phyloP scores from a whole-genome alignment of 2,888 invertebrate species.

The Xanthorhoe designata region DNA sequence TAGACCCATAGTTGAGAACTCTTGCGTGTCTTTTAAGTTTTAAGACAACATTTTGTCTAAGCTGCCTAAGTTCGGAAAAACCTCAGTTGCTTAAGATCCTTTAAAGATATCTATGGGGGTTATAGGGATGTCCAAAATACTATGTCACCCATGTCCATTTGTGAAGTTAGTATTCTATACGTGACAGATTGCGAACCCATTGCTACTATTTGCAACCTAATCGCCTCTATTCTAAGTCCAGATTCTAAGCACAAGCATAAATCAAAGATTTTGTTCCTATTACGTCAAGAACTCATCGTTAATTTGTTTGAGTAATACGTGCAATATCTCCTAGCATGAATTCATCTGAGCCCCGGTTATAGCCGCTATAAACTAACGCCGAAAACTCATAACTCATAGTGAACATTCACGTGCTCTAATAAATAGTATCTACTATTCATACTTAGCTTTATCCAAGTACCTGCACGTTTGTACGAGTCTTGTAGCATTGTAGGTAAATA shows the following conservation, averaged over 20 bases:
- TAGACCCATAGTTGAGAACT: no score
- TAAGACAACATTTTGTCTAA: no score
- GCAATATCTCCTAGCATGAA: conserved; percentile 52
- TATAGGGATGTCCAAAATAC: no score
- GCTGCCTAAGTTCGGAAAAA: no score
- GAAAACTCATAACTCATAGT: conserved; percentile 70
- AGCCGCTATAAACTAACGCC: conserved; percentile 64
- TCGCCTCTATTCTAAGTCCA: not conserved
- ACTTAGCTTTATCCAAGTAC: conserved; percentile 44
- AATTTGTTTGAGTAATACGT: conserved; percentile 18
- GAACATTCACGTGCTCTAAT: conserved; percentile 61
- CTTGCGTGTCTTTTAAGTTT: no score
- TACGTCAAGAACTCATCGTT: conserved; percentile 12
- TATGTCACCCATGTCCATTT: no score
- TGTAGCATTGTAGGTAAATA: not conserved
- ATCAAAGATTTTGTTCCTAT: conserved; percentile 8
- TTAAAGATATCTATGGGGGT: no score
- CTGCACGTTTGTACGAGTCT: not conserved
- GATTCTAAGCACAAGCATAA: not conserved
- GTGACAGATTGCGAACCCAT: no score
- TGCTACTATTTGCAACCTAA: no score
- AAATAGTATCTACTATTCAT: conserved; percentile 60
- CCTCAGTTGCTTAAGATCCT: no score
- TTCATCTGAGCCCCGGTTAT: conserved; percentile 59
- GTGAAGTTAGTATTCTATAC: no score